These are phyloP conservation scores for Halcyon senegalensis DNA, from an alignment of 2,113 vertebrate species.

Conservation along the genomic window DNA sequence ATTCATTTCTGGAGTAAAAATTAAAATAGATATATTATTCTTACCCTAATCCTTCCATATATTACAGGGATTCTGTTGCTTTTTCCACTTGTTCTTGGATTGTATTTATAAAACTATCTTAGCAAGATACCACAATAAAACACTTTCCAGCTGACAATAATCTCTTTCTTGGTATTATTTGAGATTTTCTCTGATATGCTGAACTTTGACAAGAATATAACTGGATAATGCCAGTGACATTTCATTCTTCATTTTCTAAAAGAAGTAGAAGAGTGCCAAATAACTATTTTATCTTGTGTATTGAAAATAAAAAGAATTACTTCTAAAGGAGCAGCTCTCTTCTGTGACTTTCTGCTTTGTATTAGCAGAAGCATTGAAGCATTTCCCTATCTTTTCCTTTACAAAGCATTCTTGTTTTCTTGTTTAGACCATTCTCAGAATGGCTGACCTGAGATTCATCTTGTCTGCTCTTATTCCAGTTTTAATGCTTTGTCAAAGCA, in stretches of 20 bases:
- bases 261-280: background rate
- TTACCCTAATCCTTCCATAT: conserved; percentile 32
- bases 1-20: background rate
- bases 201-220: background rate
- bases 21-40: conserved; percentile 20
- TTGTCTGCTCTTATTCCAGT: background rate
- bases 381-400: background rate
- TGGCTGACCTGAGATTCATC: background rate
- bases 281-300: background rate
- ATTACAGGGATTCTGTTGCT: conserved; percentile 20
- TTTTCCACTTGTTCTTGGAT: conserved; percentile 43
- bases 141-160: background rate
- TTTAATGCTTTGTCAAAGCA: background rate
- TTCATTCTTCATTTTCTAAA: conserved; percentile 8
- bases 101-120: background rate
- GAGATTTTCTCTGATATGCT: conserved; percentile 6
- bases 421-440: background rate
- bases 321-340: background rate
- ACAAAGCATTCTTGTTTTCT: background rate
- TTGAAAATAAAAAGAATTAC: background rate
- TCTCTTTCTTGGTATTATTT: background rate
- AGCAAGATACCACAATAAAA: conserved; percentile 7
- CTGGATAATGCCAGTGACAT: background rate
- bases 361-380: background rate
- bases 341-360: background rate